Evolutionary conservation across 1,140 invertebrate species (phyloP), one percentile per base, ranked within the genome.

Genomic region (Halesus radiatus): DNA sequence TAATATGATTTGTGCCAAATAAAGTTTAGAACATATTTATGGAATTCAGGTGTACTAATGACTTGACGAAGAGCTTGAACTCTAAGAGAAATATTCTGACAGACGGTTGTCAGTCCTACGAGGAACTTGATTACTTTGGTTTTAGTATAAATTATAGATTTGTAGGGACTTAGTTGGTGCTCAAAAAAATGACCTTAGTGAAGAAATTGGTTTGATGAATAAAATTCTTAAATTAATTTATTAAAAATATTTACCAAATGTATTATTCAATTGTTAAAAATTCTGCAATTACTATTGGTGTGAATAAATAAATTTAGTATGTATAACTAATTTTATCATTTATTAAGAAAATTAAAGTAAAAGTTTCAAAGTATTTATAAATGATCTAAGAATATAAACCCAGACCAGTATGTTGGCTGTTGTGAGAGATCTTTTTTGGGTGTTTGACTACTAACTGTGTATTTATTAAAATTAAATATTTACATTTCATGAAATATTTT

Each of bases 161-260:
- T 6, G 32, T 72, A 52, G n/a, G 68, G 45, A 72, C 32, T 72
- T 72, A 72, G 37, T 72, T 72, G 68, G 68, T 72, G 68, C 68
- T 72, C 68, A 50, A 72, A 72, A 72, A 72, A 72, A 72, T 7
- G 45, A 52, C 20, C 32, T 72, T 72, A 72, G 68, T 20, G 20
- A 72, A 72, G 50, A 50, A 20, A 22, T 72, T 50, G 37, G 37
- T 45, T 45, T 45, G 37, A 45, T 45, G 37, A 45, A 45, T 45
- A 45, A 13, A 45, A 45, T 45, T 45, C 37, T 45, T 45, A 45
- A 45, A 50, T 72, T 72, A 50, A 72, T 72, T 45, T 72, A 52
- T 22, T 50, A 72, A n/a, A 72, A 72, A 22, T 72, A 72, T 20
- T 50, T 72, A 72, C 45, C 68, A 45, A 72, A 72, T 50, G 68